These are phyloP conservation scores for Chinchilla lanigera DNA, from an alignment of 2,113 vertebrate genomes.

Conservation along the genomic window DNA sequence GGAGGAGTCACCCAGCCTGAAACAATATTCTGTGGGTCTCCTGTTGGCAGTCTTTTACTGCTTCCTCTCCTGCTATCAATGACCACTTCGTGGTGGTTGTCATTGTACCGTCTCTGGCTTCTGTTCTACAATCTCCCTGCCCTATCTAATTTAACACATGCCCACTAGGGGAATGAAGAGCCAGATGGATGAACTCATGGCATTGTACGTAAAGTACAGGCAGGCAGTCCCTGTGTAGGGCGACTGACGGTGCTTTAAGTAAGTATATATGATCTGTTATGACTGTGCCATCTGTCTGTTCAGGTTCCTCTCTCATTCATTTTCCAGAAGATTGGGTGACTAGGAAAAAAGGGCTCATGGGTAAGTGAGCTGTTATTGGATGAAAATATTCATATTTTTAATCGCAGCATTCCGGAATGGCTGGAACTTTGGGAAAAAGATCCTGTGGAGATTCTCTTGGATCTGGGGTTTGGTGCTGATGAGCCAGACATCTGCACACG, in stretches of 20 bases:
- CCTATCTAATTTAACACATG: not conserved
- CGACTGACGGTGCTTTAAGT: not conserved
- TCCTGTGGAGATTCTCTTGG: slow-evolving; percentile 93
- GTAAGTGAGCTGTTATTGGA: not conserved
- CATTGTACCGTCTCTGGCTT: not conserved
- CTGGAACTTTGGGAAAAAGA: slow-evolving; percentile 90
- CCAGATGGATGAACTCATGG: not conserved
- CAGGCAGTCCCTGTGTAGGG: not conserved
- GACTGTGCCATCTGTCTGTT: not conserved
- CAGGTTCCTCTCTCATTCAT: not conserved
- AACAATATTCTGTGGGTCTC: not conserved
- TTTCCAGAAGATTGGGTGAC: not conserved
- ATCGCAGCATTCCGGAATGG: slow-evolving; percentile 90
- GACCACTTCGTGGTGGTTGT: not conserved
- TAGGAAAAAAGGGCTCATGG: not conserved
- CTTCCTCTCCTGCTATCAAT: not conserved
- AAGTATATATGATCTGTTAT: not conserved
- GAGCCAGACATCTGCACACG: slow-evolving; percentile 91
- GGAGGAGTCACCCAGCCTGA: not conserved
- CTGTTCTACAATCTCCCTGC: not conserved
- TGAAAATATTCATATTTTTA: slow-evolving; percentile 64
- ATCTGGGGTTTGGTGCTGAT: slow-evolving; percentile 94
- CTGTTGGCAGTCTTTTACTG: not conserved
- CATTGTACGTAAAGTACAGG: not conserved
- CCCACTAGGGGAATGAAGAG: slow-evolving; percentile 1